Evolutionary conservation across 64 coral and sea anemone species (phyloP), one percentile per base, ranked within the genome.

Genomic region (Anthopleura sola): DNA sequence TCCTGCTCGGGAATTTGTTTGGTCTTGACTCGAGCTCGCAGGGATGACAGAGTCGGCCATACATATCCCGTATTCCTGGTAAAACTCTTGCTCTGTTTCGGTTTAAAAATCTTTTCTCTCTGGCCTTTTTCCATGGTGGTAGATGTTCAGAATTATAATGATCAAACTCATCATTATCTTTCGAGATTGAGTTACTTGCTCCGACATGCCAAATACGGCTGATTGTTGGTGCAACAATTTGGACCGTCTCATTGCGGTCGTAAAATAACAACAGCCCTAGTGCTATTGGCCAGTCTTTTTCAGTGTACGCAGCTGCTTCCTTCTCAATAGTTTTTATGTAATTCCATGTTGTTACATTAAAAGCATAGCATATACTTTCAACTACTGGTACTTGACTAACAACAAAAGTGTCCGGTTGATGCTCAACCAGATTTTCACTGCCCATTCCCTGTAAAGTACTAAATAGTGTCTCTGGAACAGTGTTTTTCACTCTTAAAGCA

Each of bases 161-260:
- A 36, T 55, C 75, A 37, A 57, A 36, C 38, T 31, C 86, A 78
- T 60, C 83, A 32, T 89, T 77, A 26, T 62, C 86, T 6, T 74
- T 89, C 10, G 86, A 71, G 14, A 77, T 37, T 10, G 86, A 36
- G 39, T 85, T 85, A 75, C 88, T 96, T 29, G 87, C 90, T 23
- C 94, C 94, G 32, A 96, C 84, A 90, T 96, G 94, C 94, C 94
- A 96, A 47, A 96, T 91, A 32, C 94, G 84, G 83, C 94, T 96
- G 75, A 92, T 96, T 26, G 90, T 96, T 55, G 94, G 94, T 10
- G 90, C 88, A 9, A 89, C 94, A 86, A 96, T 92, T 38, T 80
- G 87, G 46, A 96, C 90, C 29, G 94, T 96, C 49, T 91, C 83
- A 90, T 96, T 96, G 26, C 90, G 84, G 81, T 96, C 91, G 55